phyloP scores from a whole-genome alignment of 2,113 vertebrate genomes.

The Callorhinus ursinus region DNA sequence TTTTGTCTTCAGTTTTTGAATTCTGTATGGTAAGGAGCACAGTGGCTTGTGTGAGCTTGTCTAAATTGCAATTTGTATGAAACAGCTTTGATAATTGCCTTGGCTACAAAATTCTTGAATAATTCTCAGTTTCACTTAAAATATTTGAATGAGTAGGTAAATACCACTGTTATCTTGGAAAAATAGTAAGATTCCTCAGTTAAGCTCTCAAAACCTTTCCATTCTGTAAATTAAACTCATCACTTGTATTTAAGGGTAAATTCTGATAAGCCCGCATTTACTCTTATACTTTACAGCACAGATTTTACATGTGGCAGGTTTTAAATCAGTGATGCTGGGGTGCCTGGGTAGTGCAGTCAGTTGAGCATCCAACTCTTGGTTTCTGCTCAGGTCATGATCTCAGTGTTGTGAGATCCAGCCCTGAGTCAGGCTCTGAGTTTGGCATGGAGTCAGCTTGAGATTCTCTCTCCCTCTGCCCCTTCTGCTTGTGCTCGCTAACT shows the following conservation, averaged over 20 bases:
- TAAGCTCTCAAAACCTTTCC: neutral
- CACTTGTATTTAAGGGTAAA: neutral
- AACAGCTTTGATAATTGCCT: slow-evolving; percentile 58
- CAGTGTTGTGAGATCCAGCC: neutral
- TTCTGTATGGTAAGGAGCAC: neutral
- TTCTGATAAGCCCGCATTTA: neutral
- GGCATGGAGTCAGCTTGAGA: neutral
- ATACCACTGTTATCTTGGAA: neutral
- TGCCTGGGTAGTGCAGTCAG: neutral
- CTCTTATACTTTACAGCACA: neutral
- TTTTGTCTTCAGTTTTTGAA: slow-evolving; percentile 33
- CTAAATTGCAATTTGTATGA: slow-evolving; percentile 54
- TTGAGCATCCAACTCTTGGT: neutral
- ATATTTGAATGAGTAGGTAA: slow-evolving; percentile 51
- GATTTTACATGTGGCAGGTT: neutral
- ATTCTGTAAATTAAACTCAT: slow-evolving; percentile 9
- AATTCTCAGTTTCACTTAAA: slow-evolving; percentile 49
- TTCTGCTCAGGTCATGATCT: neutral
- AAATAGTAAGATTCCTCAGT: slow-evolving; percentile 14
- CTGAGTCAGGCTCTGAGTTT: neutral
- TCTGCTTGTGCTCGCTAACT: neutral
- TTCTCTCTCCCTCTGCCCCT: neutral
- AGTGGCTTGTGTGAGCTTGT: neutral
- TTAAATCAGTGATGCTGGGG: neutral
- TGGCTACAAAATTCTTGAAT: slow-evolving; percentile 26